Evolutionary conservation across 2,797 vertebrate genomes (phyloP).

Genomic region (Phataginus tricuspis): DNA sequence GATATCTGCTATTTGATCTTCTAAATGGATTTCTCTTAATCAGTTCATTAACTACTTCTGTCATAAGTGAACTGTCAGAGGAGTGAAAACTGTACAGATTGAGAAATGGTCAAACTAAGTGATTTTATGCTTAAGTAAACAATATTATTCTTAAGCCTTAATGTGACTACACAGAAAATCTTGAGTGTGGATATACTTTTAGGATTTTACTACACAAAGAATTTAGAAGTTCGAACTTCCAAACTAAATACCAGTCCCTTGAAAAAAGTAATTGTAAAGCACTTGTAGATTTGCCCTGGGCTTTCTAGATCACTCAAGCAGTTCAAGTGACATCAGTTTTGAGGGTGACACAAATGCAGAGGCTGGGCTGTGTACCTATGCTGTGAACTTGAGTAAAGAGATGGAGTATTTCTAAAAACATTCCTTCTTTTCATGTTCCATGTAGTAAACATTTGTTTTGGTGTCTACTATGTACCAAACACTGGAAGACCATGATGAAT

Average conservation of each 20-base stretch:
- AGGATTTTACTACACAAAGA: background rate
- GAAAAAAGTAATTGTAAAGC: constrained; percentile 50
- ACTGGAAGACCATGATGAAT: background rate
- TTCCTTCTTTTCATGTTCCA: background rate
- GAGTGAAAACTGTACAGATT: constrained; percentile 14
- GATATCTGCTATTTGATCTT: constrained; percentile 23
- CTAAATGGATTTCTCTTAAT: background rate
- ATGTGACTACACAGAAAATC: constrained; percentile 2
- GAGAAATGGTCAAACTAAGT: constrained; percentile 13
- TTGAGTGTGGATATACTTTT: background rate
- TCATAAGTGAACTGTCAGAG: constrained; percentile 9
- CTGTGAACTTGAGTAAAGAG: background rate
- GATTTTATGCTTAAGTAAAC: constrained; percentile 56
- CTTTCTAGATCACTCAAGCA: constrained; percentile 26
- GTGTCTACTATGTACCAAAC: background rate
- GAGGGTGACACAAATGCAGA: constrained; percentile 6
- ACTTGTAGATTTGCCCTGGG: background rate
- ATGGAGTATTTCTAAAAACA: constrained; percentile 1
- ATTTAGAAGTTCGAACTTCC: constrained; percentile 28
- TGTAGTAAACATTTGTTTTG: constrained; percentile 25
- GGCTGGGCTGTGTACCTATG: background rate
- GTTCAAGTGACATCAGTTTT: constrained; percentile 33
- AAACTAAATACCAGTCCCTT: background rate
- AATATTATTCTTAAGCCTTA: constrained; percentile 34
- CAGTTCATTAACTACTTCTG: constrained; percentile 21